phyloP scores from a whole-genome alignment of 2,113 vertebrate genomes.

The Orientallactaga bullata region DNA sequence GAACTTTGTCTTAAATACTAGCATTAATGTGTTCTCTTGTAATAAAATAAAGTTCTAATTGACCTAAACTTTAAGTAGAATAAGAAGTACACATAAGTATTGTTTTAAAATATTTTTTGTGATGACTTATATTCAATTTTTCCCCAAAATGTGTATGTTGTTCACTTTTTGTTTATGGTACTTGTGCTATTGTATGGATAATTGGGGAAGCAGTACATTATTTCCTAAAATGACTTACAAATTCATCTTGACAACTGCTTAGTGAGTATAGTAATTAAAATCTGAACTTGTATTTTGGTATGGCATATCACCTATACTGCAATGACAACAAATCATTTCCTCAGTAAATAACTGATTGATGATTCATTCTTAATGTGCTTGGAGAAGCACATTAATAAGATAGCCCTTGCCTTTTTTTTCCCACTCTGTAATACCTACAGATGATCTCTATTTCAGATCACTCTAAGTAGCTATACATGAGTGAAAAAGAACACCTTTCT shows the following conservation, averaged over 20 bases:
- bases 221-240: slow-evolving; percentile 62
- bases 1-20: slow-evolving; percentile 49
- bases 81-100: neutral
- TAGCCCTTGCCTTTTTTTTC: neutral
- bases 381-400: slow-evolving; percentile 66
- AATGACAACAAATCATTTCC: slow-evolving; percentile 35
- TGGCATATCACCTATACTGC: slow-evolving; percentile 45
- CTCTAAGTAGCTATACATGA: slow-evolving; percentile 51
- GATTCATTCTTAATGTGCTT: slow-evolving; percentile 43
- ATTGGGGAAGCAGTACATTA: slow-evolving; percentile 34
- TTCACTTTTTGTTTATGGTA: slow-evolving; percentile 28
- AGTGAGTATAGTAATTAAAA: slow-evolving; percentile 50
- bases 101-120: slow-evolving; percentile 20
- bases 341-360: slow-evolving; percentile 59
- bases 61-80: slow-evolving; percentile 46
- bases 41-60: neutral
- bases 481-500: slow-evolving; percentile 62
- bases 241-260: slow-evolving; percentile 35
- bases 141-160: neutral
- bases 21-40: neutral
- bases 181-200: slow-evolving; percentile 34
- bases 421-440: slow-evolving; percentile 62
- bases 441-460: slow-evolving; percentile 65
- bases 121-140: neutral
- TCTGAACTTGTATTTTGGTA: slow-evolving; percentile 47